Evolutionary conservation across 2,113 vertebrate genomes (phyloP).

Genomic region (Ptychochromis oligacanthus): DNA sequence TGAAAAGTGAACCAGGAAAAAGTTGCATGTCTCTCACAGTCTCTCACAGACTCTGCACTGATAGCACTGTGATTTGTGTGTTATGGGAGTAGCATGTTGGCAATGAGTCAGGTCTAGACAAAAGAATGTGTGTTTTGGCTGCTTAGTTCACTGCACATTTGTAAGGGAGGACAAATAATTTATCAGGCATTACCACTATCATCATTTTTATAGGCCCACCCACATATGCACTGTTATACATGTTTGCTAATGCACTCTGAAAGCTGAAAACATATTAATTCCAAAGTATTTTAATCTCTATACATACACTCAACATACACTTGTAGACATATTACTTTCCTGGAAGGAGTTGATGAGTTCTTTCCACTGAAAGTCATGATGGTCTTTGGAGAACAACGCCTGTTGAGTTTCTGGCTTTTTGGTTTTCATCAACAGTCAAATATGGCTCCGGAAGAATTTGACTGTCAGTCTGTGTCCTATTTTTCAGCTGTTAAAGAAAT

Average conservation of each 20-base stretch:
- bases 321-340: not conserved
- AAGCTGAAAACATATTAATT: slow-evolving; percentile 6
- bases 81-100: slow-evolving; percentile 72
- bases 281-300: not conserved
- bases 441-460: slow-evolving; percentile 9
- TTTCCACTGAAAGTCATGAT: not conserved
- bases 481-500: slow-evolving; percentile 38
- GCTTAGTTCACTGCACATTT: slow-evolving; percentile 46
- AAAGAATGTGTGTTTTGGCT: slow-evolving; percentile 83
- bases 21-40: slow-evolving; percentile 52
- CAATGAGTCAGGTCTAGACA: slow-evolving; percentile 75
- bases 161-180: slow-evolving; percentile 69
- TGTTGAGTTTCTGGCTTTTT: slow-evolving; percentile 15
- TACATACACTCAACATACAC: not conserved
- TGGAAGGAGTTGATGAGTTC: slow-evolving; percentile 10
- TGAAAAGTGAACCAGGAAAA: slow-evolving; percentile 47
- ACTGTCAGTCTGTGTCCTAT: slow-evolving; percentile 36
- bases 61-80: slow-evolving; percentile 64
- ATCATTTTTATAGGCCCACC: slow-evolving; percentile 24
- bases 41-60: slow-evolving; percentile 51
- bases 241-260: slow-evolving; percentile 5
- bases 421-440: slow-evolving; percentile 42
- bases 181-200: slow-evolving; percentile 53
- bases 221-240: not conserved
- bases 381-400: slow-evolving; percentile 21